Evolutionary conservation across 2,113 vertebrate species (phyloP).

Genomic region (Macaca nemestrina): DNA sequence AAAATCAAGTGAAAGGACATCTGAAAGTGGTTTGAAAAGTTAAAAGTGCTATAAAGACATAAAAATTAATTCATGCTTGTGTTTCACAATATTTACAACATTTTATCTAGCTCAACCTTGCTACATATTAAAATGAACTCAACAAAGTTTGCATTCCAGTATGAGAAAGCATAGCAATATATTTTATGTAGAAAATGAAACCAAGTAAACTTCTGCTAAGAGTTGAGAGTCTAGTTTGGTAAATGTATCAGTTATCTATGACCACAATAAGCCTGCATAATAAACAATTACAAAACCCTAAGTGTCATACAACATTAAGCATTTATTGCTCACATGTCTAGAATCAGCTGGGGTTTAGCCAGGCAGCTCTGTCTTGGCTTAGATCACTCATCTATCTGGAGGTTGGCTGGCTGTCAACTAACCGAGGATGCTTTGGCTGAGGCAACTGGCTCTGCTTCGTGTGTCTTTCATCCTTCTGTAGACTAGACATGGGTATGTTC

Average conservation of each 20-base stretch:
- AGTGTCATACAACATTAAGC: not conserved
- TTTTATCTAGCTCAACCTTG: slow-evolving; percentile 34
- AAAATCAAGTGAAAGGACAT: slow-evolving; percentile 47
- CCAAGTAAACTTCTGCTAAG: not conserved
- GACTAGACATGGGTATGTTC: not conserved
- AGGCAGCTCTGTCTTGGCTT: slow-evolving; percentile 16
- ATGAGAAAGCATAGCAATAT: not conserved
- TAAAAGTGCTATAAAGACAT: not conserved
- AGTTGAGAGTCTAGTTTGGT: not conserved
- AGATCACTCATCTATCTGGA: not conserved
- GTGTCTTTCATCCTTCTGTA: not conserved
- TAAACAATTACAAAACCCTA: slow-evolving; percentile 46
- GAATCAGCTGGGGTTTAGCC: not conserved
- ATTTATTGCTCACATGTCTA: slow-evolving; percentile 19
- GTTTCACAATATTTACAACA: slow-evolving; percentile 33
- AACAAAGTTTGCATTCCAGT: slow-evolving; percentile 29
- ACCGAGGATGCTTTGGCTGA: not conserved
- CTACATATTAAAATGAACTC: slow-evolving; percentile 17
- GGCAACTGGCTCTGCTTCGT: not conserved
- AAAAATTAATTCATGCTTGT: not conserved
- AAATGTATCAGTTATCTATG: not conserved
- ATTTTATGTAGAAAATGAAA: not conserved
- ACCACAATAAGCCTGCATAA: not conserved
- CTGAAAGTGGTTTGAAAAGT: slow-evolving; percentile 29
- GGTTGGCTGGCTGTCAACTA: slow-evolving; percentile 14